Evolutionary conservation across 2,888 invertebrate genomes (phyloP).

Genomic region (Ochropleura plecta): DNA sequence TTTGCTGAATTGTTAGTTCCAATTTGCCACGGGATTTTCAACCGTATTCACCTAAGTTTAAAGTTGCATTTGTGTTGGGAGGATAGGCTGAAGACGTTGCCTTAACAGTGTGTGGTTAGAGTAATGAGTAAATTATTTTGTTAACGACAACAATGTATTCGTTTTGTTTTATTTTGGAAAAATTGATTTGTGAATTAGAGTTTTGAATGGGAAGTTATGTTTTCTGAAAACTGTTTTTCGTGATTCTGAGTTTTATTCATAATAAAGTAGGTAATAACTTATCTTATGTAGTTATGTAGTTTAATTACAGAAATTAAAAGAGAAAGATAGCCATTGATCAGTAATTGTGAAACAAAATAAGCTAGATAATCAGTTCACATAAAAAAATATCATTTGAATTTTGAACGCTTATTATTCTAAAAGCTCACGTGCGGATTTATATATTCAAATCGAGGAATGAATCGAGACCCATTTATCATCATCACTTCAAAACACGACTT

Average conservation of each 20-base stretch:
- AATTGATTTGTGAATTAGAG: constrained; percentile 2
- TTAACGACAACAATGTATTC: constrained; percentile 57
- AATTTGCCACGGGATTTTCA: background rate
- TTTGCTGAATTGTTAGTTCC: constrained; percentile 4
- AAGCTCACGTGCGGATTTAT: background rate
- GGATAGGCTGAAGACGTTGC: constrained; percentile 35
- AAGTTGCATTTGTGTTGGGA: constrained; percentile 12
- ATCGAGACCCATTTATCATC: background rate
- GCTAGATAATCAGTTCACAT: background rate
- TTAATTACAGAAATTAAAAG: background rate
- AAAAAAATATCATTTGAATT: background rate
- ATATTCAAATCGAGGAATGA: background rate
- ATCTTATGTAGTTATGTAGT: too few species aligned
- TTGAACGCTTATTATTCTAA: background rate
- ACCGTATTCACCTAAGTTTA: background rate
- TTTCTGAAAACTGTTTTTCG: background rate
- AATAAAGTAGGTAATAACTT: background rate
- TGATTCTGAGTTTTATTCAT: background rate
- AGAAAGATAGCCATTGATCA: background rate
- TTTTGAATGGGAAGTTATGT: background rate
- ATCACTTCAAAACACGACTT: background rate
- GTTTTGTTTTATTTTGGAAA: constrained; percentile 48
- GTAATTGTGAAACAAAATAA: background rate
- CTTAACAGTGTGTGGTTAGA: constrained; percentile 63
- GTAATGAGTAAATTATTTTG: constrained; percentile 69